Base-by-base conservation (phyloP, 2,888 invertebrate species). In the Deroplatys truncata region DNA sequence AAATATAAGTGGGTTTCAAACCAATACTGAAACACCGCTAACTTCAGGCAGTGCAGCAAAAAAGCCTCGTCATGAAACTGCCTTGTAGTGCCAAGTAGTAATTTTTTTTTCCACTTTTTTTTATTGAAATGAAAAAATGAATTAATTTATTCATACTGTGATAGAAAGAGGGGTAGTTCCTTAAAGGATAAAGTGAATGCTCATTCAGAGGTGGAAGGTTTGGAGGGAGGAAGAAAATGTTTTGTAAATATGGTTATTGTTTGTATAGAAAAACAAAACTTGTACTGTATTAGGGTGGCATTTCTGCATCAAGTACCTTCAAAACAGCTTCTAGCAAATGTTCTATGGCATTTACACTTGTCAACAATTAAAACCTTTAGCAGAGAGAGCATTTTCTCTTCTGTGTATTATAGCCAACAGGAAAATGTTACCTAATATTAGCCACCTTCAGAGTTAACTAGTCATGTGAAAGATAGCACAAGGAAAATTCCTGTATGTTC, bases 1-100 rank as follows among this genome's bases (percentile, higher is more conserved):
- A 88, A 90, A 90, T n/a, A n/a, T 90, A 5, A 90, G 84, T 82
- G 92, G 94, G 91, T 95, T 94, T 93, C 93, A 94, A 29, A 31
- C 86, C 29, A 56, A 29, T 35, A 86, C 84, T n/a, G 84, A 89
- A 29, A 13, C 28, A n/a, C 31, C 20, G 35, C 25, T 9, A 31
- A 31, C 82, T 82, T 83, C 88, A 29, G 89, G 88, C 84, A 89
- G 89, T 89, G 72, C 85, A 56, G 83, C 82, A 89, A 82, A 86
- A 28, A 89, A 84, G 83, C 43, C 88, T 83, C 90, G 88, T 93
- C 94, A 94, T 93, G 94, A 93, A 92, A 93, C 93, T 91, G 93
- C 93, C 91, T 92, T 94, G 92, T 93, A 93, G 92, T 92, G 92
- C 92, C 92, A 91, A 92, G 92, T 89, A 84, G 87, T n/a, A 84